Evolutionary conservation across 2,888 invertebrate genomes (phyloP).

Genomic region (Myopa testacea): DNA sequence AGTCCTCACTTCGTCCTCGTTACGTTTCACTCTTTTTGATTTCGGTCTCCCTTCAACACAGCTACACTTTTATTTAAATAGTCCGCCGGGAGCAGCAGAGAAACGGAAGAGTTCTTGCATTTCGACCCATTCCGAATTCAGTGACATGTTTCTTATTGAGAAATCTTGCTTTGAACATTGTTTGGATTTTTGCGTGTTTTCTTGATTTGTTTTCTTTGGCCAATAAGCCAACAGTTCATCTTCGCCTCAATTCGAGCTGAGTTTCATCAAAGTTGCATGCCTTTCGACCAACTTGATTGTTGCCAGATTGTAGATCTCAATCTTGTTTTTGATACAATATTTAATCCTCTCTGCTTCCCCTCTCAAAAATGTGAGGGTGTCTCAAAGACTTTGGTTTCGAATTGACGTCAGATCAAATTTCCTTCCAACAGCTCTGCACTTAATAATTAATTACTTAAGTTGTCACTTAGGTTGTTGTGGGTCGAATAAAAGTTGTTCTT

Average conservation of each 20-base stretch:
- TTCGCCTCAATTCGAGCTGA: conserved; percentile 21
- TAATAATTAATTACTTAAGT: too few relatives aligned
- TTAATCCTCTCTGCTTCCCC: not conserved
- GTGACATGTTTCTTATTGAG: not conserved
- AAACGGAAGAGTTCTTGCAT: not conserved
- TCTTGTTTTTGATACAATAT: too few relatives aligned
- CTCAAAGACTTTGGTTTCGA: too few relatives aligned
- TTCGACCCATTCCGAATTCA: not conserved
- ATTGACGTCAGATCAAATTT: too few relatives aligned
- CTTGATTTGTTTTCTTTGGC: conserved; percentile 4
- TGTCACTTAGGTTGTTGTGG: too few relatives aligned
- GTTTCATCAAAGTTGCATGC: conserved; percentile 39
- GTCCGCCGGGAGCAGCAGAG: not conserved
- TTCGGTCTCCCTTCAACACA: not conserved
- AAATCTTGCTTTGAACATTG: not conserved
- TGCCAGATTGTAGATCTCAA: conserved; percentile 20
- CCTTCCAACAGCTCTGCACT: too few relatives aligned
- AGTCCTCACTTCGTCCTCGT: not conserved
- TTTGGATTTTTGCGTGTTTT: not conserved
- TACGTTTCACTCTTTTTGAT: not conserved
- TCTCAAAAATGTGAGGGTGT: not conserved
- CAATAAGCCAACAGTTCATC: conserved; percentile 21
- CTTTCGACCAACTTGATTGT: conserved; percentile 40
- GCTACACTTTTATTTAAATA: conserved; percentile 3
- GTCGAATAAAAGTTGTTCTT: too few relatives aligned